These are phyloP conservation scores for Noctua janthe DNA, from an alignment of 2,888 invertebrate genomes.

Conservation along the genomic window DNA sequence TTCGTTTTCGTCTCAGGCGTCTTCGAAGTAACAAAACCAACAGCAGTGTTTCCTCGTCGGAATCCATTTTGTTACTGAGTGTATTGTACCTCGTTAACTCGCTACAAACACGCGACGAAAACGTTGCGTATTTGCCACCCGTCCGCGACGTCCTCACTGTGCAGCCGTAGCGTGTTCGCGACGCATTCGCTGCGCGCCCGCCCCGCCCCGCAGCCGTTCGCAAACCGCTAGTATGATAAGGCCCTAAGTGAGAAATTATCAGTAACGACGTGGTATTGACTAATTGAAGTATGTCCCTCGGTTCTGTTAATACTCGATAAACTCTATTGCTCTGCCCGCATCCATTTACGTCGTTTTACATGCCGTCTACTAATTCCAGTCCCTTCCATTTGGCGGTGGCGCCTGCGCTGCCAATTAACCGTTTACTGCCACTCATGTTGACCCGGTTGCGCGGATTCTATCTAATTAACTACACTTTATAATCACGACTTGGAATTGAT, in stretches of 20 bases:
- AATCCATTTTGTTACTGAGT: no score
- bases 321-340: conserved; percentile 61
- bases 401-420: conserved; percentile 77
- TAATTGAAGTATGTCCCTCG: conserved; percentile 67
- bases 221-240: no score
- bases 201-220: no score
- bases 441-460: conserved; percentile 74
- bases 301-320: conserved; percentile 50
- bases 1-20: no score
- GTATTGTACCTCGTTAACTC: no score
- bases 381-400: conserved; percentile 73
- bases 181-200: no score
- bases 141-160: no score
- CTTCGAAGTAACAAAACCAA: no score
- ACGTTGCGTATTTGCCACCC: no score
- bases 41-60: no score
- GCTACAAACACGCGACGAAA: no score
- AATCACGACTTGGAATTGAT: conserved; percentile 51
- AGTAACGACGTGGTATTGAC: conserved; percentile 64
- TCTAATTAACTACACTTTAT: conserved; percentile 65
- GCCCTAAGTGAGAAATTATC: conserved; percentile 71
- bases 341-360: conserved; percentile 67
- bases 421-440: conserved; percentile 79
- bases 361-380: conserved; percentile 70
- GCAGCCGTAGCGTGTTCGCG: no score